These are phyloP conservation scores for Linepithema humile DNA, from an alignment of 1,140 invertebrate species.

Conservation along the genomic window DNA sequence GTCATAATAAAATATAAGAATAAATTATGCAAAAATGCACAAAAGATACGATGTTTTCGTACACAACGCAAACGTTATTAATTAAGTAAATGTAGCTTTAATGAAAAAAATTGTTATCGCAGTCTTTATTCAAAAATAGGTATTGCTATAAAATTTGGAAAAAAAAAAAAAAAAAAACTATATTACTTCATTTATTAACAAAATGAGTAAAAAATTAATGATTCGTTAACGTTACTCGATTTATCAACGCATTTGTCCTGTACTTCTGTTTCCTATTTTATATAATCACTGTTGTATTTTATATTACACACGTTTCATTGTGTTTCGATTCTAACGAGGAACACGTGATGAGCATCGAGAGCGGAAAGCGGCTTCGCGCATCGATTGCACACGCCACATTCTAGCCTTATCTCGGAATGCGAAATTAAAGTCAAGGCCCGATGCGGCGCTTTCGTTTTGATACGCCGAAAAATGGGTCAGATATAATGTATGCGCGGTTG, in stretches of 20 bases:
- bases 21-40: not conserved
- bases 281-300: not conserved
- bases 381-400: slow-evolving; percentile 25
- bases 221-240: not conserved
- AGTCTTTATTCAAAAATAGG: not conserved
- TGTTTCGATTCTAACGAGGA: not conserved
- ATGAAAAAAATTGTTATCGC: not conserved
- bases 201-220: not conserved
- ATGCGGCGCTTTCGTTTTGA: slow-evolving; percentile 17
- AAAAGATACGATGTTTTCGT: not conserved
- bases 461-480: slow-evolving; percentile 40
- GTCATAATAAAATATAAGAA: not conserved
- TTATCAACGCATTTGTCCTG: not conserved
- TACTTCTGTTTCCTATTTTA: not conserved
- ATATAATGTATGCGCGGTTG: slow-evolving; percentile 24
- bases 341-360: slow-evolving; percentile 8
- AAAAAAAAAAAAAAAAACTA: not conserved
- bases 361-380: not conserved
- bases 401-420: slow-evolving; percentile 21
- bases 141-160: not conserved
- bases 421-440: slow-evolving; percentile 52
- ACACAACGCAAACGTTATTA: not conserved
- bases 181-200: not conserved
- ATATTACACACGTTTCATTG: not conserved
- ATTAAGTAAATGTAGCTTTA: not conserved